A percentile compares a stretch with the other conserved stretches of the same genome.
These are phyloP conservation scores for Caenorhabditis angaria DNA, from an alignment of 2,888 invertebrate species.

Conservation along the genomic window DNA sequence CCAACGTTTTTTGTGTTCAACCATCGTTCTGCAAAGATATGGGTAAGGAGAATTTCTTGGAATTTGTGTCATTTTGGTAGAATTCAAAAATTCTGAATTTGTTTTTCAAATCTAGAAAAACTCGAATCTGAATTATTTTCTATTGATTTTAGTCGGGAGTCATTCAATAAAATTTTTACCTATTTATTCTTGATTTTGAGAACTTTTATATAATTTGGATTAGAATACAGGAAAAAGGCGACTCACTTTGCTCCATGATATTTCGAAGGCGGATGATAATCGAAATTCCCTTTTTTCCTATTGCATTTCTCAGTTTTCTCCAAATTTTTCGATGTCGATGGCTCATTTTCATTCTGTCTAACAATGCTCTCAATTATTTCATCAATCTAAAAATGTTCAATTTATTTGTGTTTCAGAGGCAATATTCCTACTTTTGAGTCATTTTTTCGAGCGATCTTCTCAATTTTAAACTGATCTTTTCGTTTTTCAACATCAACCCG, in stretches of 20 bases:
- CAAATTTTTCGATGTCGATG: not conserved
- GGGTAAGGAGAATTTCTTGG: too few relatives aligned
- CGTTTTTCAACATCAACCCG: not conserved
- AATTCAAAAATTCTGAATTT: too few relatives aligned
- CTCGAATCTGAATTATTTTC: too few relatives aligned
- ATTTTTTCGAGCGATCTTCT: not conserved
- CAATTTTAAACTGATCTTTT: not conserved
- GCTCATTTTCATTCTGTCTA: not conserved
- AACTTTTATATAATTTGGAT: too few relatives aligned
- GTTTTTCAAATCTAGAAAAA: too few relatives aligned
- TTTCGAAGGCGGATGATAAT: conserved; percentile 18
- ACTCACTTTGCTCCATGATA: conserved; percentile 29
- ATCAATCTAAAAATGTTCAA: not conserved
- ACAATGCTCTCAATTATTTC: not conserved
- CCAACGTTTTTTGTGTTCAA: conserved; percentile 34
- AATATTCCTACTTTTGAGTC: too few relatives aligned
- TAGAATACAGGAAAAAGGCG: not conserved
- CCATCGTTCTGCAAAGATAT: conserved; percentile 26
- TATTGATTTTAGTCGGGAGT: too few relatives aligned
- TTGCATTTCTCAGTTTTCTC: not conserved
- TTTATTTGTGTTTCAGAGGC: too few relatives aligned
- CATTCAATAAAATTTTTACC: too few relatives aligned
- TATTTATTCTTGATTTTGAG: too few relatives aligned
- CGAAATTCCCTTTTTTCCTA: conserved; percentile 11
- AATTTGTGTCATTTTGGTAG: too few relatives aligned